Conservation (phyloP, 2,113 vertebrate species). For the Oryzias curvinotus region DNA sequence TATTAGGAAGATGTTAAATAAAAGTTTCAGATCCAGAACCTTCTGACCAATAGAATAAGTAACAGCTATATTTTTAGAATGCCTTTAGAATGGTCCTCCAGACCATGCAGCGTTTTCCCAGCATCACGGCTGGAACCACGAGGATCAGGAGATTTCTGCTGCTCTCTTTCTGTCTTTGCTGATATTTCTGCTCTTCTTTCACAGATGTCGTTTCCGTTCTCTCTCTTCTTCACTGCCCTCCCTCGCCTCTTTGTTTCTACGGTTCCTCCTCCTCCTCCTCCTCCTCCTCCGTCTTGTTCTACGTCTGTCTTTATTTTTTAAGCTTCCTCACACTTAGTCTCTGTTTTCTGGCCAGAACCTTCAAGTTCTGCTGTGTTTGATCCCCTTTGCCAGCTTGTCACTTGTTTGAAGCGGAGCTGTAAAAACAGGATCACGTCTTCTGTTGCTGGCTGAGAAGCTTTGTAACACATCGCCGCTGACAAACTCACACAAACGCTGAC, state of each 20-base stretch:
- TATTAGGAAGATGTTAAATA: too few relatives aligned
- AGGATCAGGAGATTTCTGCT: slow-evolving; percentile 4
- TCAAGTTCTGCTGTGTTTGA: slow-evolving; percentile 32
- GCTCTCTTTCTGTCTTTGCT: slow-evolving; percentile 36
- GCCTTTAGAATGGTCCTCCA: too few relatives aligned
- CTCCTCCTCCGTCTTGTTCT: not conserved
- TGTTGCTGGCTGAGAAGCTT: slow-evolving; percentile 35
- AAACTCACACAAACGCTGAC: slow-evolving; percentile 8
- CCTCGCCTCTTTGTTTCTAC: slow-evolving; percentile 10
- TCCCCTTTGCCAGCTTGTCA: slow-evolving; percentile 42
- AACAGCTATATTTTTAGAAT: too few relatives aligned
- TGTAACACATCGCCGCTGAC: slow-evolving; percentile 19
- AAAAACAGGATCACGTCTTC: slow-evolving; percentile 51
- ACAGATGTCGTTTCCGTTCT: slow-evolving; percentile 15
- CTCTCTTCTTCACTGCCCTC: slow-evolving; percentile 5
- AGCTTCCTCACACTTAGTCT: slow-evolving; percentile 1
- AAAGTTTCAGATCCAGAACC: too few relatives aligned
- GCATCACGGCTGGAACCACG: not conserved
- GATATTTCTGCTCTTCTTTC: slow-evolving; percentile 13
- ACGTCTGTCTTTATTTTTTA: slow-evolving; percentile 6
- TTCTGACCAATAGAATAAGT: too few relatives aligned
- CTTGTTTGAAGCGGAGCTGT: slow-evolving; percentile 26
- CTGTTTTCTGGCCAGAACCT: slow-evolving; percentile 32
- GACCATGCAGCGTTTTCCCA: not conserved
- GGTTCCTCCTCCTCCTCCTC: not conserved